Base-by-base conservation (phyloP, 2,113 vertebrate genomes). In the Ceyx margarethae region DNA sequence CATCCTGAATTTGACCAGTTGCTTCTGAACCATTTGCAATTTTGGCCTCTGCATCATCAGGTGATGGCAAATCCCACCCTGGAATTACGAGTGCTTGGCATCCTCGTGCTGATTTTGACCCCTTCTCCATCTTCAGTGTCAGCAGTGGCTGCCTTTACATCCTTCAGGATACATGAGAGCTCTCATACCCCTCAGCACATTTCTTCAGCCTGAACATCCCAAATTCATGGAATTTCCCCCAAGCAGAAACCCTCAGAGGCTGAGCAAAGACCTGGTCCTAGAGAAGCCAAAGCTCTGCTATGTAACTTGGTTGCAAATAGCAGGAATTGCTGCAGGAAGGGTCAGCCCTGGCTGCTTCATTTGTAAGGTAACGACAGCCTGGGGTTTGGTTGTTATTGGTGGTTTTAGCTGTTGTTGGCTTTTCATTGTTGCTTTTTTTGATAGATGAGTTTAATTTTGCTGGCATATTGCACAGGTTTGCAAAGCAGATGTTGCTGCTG, bases 381-480 rank as follows among this genome's bases (percentile, higher is more conserved):
- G 93, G 46, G 95, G 78, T 94, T 89, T n/a, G 78, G 81, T 82
- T 91, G 61, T 95, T 94, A 91, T 93, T 93, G 81, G 84, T 85
- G 71, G 0, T 65, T 94, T 85, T 66, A 89, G 89, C 93, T 35
- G 25, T 56, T 79, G 78, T 37, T 91, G 89, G 50, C 67, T 93
- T 94, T 51, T 54, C 71, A 3, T 40, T 67, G 89, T 68, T 78
- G 86, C 77, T 65, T 93, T 81, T 81, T 89, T 87, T 95, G 95
- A 95, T 95, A 68, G 81, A 96, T 96, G 96, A 6, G 62, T 94
- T 95, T 95, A 92, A 92, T 96, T 96, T 95, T 89, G 84, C 91
- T 82, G 89, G 78, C 58, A 29, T 67, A 64, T 85, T 92, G 94
- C 84, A 17, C 22, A 18, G 91, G 78, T 92, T 95, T 92, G 86